Conservation (phyloP, 1,140 invertebrate species). For the Penaeus chinensis region DNA sequence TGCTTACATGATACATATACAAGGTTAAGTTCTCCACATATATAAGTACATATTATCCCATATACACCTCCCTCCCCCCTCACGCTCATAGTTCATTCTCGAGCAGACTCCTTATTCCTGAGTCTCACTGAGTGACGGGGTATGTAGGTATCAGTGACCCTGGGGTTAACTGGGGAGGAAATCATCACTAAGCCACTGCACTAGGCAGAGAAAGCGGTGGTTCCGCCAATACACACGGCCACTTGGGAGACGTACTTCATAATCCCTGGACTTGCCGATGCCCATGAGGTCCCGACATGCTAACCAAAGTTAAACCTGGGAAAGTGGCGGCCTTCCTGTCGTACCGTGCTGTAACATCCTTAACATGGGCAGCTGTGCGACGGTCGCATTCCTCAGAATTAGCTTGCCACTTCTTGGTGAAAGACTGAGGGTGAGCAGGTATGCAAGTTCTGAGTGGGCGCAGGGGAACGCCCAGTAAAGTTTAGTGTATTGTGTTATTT, state of each 20-base stretch:
- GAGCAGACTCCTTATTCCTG: background rate
- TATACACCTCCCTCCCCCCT: constrained; percentile 9
- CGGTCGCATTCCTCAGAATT: constrained; percentile 4
- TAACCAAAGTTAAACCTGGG: background rate
- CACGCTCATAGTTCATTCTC: background rate
- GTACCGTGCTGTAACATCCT: background rate
- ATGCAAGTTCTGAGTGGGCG: background rate
- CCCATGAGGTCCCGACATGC: background rate
- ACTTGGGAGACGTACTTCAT: too few species aligned
- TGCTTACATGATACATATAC: too few species aligned
- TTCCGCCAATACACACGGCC: background rate
- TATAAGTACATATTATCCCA: too few species aligned
- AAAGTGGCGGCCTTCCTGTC: background rate
- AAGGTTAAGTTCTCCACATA: too few species aligned
- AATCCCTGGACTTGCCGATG: background rate
- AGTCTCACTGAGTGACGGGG: background rate
- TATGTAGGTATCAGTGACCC: too few species aligned
- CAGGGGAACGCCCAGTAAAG: background rate
- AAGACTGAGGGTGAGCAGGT: constrained; percentile 14
- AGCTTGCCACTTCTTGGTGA: background rate
- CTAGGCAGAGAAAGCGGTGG: background rate
- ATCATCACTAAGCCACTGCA: background rate
- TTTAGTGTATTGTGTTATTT: background rate
- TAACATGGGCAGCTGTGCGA: background rate
- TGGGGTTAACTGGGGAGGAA: background rate